Evolutionary conservation across 2,797 vertebrate genomes (phyloP).

Genomic region (Avahi laniger): DNA sequence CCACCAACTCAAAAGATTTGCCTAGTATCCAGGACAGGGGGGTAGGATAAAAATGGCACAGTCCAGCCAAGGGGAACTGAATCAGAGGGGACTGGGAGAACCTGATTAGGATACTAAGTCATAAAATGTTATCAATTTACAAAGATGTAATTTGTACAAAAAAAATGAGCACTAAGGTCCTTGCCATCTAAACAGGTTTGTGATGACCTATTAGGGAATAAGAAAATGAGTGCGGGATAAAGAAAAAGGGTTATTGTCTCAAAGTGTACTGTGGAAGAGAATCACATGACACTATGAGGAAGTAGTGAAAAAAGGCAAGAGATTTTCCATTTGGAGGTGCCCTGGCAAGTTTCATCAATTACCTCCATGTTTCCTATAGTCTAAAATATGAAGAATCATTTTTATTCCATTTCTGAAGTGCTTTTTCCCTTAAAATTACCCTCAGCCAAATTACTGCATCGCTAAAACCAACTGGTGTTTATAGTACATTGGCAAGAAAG

Average conservation of each 20-base stretch:
- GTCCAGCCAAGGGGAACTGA: background rate
- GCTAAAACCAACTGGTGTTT: background rate
- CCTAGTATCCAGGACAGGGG: background rate
- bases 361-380: background rate
- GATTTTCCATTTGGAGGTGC: background rate
- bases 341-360: background rate
- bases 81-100: background rate
- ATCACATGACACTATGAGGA: background rate
- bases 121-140: background rate
- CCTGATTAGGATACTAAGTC: background rate
- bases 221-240: background rate
- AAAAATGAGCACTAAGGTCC: background rate
- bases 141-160: background rate
- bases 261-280: background rate
- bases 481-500: background rate
- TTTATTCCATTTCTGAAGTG: background rate
- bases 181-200: background rate
- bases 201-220: background rate
- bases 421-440: background rate
- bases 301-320: background rate
- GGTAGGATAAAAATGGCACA: background rate
- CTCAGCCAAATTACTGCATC: background rate
- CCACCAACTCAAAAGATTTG: background rate
- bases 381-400: background rate
- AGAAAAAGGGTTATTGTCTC: background rate